A percentile compares a stretch with the other conserved stretches of the same genome.
These are phyloP conservation scores for Operophtera brumata DNA, from an alignment of 2,888 invertebrate genomes.

Conservation along the genomic window DNA sequence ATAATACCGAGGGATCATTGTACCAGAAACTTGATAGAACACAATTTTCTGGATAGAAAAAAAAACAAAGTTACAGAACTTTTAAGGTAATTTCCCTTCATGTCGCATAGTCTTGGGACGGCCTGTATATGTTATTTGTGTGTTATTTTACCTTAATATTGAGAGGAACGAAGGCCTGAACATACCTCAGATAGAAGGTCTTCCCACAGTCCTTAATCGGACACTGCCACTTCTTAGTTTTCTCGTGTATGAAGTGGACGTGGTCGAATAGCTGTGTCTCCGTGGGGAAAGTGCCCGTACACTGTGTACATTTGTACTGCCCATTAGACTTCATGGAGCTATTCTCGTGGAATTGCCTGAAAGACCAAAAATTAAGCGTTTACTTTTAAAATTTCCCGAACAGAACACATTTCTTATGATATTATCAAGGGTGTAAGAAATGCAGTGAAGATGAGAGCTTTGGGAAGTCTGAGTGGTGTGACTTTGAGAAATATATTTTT, in stretches of 20 bases:
- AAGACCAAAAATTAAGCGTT: neutral
- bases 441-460: too few relatives aligned
- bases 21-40: too few relatives aligned
- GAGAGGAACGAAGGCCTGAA: neutral
- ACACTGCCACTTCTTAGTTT: constrained; percentile 69
- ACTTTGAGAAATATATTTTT: too few relatives aligned
- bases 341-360: constrained; percentile 68
- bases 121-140: constrained; percentile 6
- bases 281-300: constrained; percentile 50
- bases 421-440: too few relatives aligned
- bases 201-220: constrained; percentile 65
- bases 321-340: constrained; percentile 48
- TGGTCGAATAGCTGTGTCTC: constrained; percentile 77
- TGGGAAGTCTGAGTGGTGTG: too few relatives aligned
- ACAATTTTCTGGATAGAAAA: too few relatives aligned
- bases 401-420: too few relatives aligned
- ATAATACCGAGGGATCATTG: too few relatives aligned
- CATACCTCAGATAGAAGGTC: constrained; percentile 66
- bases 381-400: too few relatives aligned
- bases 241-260: constrained; percentile 71
- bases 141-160: neutral
- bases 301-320: constrained; percentile 55
- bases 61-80: too few relatives aligned
- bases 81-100: too few relatives aligned
- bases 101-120: too few relatives aligned